These are phyloP conservation scores for Thelaira solivaga DNA, from an alignment of 2,888 invertebrate genomes.

Conservation along the genomic window DNA sequence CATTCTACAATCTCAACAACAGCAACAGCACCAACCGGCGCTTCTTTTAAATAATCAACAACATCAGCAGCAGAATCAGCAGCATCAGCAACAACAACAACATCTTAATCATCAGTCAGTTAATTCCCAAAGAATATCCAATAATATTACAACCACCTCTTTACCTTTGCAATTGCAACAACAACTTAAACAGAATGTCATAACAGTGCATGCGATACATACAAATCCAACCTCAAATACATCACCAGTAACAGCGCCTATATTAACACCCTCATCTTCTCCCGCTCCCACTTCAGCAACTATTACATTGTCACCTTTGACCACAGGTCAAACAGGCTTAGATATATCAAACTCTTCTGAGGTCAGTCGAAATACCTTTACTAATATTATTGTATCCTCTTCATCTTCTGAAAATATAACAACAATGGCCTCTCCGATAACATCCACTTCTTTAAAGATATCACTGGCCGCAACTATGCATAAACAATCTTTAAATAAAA, in stretches of 20 bases:
- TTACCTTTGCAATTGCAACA: constrained; percentile 61
- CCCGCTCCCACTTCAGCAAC: constrained; percentile 73
- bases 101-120: constrained; percentile 63
- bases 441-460: constrained; percentile 27
- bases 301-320: constrained; percentile 52
- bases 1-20: constrained; percentile 54
- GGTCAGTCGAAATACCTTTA: constrained; percentile 29
- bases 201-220: constrained; percentile 66
- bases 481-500: constrained; percentile 19
- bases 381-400: constrained; percentile 49
- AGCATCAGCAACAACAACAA: constrained; percentile 58
- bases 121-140: constrained; percentile 53
- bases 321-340: not conserved
- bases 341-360: constrained; percentile 20
- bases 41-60: constrained; percentile 50
- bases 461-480: constrained; percentile 30
- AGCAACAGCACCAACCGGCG: constrained; percentile 64
- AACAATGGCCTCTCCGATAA: constrained; percentile 32
- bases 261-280: constrained; percentile 66
- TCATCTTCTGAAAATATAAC: constrained; percentile 27
- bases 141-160: constrained; percentile 42
- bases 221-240: constrained; percentile 58
- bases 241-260: constrained; percentile 55
- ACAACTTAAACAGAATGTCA: constrained; percentile 65
- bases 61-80: constrained; percentile 50